phyloP scores from a whole-genome alignment of 2,888 invertebrate genomes.

The Hesperia comma region DNA sequence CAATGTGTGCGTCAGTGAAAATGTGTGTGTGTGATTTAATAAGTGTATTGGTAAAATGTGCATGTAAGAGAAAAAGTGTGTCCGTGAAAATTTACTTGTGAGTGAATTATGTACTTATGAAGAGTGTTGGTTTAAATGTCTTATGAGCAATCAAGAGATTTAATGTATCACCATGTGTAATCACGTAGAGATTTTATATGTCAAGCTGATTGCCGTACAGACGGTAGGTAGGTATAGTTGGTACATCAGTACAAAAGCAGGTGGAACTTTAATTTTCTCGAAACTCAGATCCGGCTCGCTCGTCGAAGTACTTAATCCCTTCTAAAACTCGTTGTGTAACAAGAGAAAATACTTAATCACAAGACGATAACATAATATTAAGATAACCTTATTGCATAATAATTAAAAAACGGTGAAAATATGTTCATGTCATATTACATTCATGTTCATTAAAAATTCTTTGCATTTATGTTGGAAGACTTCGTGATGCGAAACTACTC shows the following conservation, averaged over 20 bases:
- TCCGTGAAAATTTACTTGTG: too few species aligned
- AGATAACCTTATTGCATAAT: slow-evolving; percentile 9
- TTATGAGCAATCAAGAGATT: too few species aligned
- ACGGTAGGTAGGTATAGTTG: neutral
- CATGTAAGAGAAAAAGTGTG: too few species aligned
- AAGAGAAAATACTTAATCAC: slow-evolving; percentile 10
- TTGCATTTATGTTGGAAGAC: neutral
- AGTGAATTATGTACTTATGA: too few species aligned
- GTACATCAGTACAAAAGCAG: neutral
- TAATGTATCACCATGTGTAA: too few species aligned
- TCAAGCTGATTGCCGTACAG: too few species aligned
- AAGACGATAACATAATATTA: neutral
- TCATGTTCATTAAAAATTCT: neutral
- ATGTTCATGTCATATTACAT: neutral
- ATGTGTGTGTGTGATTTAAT: too few species aligned
- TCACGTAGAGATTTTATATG: too few species aligned
- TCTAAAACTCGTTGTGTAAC: slow-evolving; percentile 10
- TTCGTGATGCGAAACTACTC: neutral
- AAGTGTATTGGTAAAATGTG: too few species aligned
- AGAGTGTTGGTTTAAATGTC: too few species aligned
- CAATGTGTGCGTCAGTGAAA: too few species aligned
- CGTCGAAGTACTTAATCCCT: neutral
- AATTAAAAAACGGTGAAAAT: slow-evolving; percentile 4
- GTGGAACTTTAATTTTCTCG: neutral
- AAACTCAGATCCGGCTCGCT: neutral